These are phyloP conservation scores for Pantherophis alleghaniensis DNA, from an alignment of 2,797 vertebrate species.

Conservation along the genomic window DNA sequence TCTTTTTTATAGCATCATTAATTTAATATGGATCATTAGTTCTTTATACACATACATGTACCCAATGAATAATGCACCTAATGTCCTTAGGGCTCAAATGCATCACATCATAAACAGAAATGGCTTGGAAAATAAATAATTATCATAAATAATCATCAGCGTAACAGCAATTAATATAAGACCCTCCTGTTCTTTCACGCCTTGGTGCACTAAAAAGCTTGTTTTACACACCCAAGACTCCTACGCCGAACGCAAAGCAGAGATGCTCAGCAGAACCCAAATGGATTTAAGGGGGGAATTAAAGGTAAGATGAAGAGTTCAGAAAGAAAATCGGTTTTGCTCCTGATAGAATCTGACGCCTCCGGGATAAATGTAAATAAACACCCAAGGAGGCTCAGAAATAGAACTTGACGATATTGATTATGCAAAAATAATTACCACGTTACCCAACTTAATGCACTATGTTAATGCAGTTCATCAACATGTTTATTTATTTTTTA, in stretches of 20 bases:
- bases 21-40: slow-evolving; percentile 97
- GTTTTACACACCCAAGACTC: slow-evolving; percentile 31
- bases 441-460: slow-evolving; percentile 73
- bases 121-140: slow-evolving; percentile 71
- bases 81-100: slow-evolving; percentile 81
- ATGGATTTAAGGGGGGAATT: slow-evolving; percentile 66
- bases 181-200: slow-evolving; percentile 4
- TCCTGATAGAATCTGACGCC: slow-evolving; percentile 72
- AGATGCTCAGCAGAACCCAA: slow-evolving; percentile 43
- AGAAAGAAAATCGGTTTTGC: slow-evolving; percentile 72
- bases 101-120: slow-evolving; percentile 90
- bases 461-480: slow-evolving; percentile 64
- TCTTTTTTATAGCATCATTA: slow-evolving; percentile 97
- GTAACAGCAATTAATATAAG: slow-evolving; percentile 34
- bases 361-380: slow-evolving; percentile 76
- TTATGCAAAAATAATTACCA: slow-evolving; percentile 74
- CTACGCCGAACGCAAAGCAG: slow-evolving; percentile 32
- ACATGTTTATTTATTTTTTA: background rate
- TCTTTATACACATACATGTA: slow-evolving; percentile 86
- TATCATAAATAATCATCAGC: slow-evolving; percentile 54
- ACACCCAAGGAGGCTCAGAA: slow-evolving; percentile 60
- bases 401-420: slow-evolving; percentile 76
- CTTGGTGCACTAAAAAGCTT: slow-evolving; percentile 28
- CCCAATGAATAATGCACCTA: slow-evolving; percentile 91
- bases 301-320: slow-evolving; percentile 67